Percentiles rank a stretch among this genome's conserved stretches.
Conservation (phyloP, 2,797 vertebrate genomes). For the Agapornis canus region DNA sequence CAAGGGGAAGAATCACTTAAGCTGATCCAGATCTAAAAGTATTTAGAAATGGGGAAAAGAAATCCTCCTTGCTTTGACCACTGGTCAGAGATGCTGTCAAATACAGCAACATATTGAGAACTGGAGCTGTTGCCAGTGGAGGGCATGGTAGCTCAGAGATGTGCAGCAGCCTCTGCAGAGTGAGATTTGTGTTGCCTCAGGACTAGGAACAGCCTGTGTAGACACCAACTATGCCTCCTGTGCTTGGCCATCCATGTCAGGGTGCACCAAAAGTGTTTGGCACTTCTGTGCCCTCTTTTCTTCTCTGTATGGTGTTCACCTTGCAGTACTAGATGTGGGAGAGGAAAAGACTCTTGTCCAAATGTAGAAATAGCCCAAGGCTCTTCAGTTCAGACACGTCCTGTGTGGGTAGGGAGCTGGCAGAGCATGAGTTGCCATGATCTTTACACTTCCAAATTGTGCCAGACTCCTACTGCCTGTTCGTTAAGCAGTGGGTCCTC, state of each 20-base stretch:
- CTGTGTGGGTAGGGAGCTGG: accelerated
- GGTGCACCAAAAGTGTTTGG: accelerated
- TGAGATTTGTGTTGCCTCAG: neutral
- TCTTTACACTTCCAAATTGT: neutral
- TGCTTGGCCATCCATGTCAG: accelerated
- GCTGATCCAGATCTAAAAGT: neutral
- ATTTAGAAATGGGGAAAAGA: neutral
- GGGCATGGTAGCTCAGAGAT: neutral
- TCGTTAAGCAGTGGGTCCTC: neutral
- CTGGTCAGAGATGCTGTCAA: neutral
- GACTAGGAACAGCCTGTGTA: neutral
- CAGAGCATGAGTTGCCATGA: accelerated
- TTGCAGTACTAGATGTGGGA: accelerated
- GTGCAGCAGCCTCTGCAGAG: neutral
- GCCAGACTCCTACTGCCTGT: neutral
- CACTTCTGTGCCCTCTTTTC: neutral
- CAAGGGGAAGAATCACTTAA: neutral
- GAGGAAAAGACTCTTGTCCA: neutral
- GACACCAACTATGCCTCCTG: neutral
- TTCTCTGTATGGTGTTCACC: neutral
- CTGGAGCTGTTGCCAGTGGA: neutral
- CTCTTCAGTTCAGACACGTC: neutral
- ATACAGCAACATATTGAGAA: neutral
- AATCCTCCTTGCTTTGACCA: neutral
- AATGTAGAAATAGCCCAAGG: neutral